Percentiles rank a stretch among this genome's conserved stretches.
Evolutionary conservation across 2,888 invertebrate species (phyloP).

Genomic region (Biston stratarius): DNA sequence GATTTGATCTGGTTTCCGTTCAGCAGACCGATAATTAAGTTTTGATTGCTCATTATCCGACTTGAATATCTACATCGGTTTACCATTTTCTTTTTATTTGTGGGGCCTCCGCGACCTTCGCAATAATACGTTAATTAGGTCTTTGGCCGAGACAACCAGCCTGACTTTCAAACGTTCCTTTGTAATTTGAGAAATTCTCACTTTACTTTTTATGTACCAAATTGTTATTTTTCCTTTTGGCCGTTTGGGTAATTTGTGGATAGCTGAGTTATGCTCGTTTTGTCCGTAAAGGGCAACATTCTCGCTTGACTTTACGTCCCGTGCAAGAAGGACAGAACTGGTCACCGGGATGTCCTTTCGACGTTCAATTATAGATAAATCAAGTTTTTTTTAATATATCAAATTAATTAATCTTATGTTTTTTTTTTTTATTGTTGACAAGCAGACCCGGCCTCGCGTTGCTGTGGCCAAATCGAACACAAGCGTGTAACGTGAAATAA

Average conservation of each 20-base stretch:
- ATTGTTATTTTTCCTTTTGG: conserved; percentile 19
- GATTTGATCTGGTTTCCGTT: conserved; percentile 5
- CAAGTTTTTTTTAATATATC: neutral
- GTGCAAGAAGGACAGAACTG: conserved; percentile 16
- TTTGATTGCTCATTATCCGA: conserved; percentile 9
- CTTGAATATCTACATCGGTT: conserved; percentile 36
- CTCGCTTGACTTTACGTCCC: conserved; percentile 24
- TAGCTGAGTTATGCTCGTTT: conserved; percentile 30
- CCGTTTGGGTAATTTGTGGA: conserved; percentile 32
- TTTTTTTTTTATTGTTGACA: too few species aligned
- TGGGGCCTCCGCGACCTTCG: conserved; percentile 59
- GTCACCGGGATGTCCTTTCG: conserved; percentile 11
- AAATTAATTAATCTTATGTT: too few species aligned
- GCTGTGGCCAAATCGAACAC: too few species aligned
- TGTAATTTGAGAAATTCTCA: conserved; percentile 70
- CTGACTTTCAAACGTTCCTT: conserved; percentile 79
- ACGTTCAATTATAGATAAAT: neutral
- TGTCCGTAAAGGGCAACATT: conserved; percentile 29
- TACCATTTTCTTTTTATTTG: conserved; percentile 28
- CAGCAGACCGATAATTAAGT: neutral
- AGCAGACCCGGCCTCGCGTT: too few species aligned
- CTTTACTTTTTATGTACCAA: conserved; percentile 68
- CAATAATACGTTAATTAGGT: conserved; percentile 40
- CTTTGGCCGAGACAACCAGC: conserved; percentile 69
- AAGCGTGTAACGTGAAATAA: too few species aligned